These are phyloP conservation scores for Cataglyphis rosenhaueri DNA, from an alignment of 2,888 invertebrate species.

Conservation along the genomic window DNA sequence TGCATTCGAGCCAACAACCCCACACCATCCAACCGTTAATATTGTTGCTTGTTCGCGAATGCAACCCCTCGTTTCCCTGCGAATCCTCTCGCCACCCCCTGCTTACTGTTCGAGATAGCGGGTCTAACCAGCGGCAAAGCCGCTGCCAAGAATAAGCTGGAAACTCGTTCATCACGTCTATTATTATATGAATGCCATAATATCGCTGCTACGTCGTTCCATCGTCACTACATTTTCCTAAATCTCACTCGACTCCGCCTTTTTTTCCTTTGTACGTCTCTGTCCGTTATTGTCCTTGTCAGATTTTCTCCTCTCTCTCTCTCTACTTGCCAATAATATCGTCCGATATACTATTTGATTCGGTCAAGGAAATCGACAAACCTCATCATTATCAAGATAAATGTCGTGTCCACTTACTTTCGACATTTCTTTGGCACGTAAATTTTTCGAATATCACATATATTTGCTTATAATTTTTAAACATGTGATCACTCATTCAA, in stretches of 20 bases:
- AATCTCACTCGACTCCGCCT: conserved; percentile 26
- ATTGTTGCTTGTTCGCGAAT: conserved; percentile 70
- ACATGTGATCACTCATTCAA: not conserved
- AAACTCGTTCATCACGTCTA: conserved; percentile 81
- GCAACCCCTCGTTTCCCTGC: conserved; percentile 60
- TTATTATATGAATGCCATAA: conserved; percentile 82
- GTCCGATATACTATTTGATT: not conserved
- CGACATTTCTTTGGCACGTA: not conserved
- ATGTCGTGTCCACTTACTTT: not conserved
- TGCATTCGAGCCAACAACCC: conserved; percentile 75
- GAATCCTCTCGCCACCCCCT: conserved; percentile 23
- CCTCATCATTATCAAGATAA: not conserved
- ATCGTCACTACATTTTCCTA: conserved; percentile 51
- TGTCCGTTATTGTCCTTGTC: conserved; percentile 59
- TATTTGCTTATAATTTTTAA: not conserved
- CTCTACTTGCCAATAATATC: conserved; percentile 51
- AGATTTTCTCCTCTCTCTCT: conserved; percentile 38
- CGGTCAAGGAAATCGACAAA: not conserved
- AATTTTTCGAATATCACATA: not conserved
- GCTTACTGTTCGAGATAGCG: conserved; percentile 67
- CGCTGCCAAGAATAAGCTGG: conserved; percentile 83
- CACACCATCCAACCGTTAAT: conserved; percentile 65
- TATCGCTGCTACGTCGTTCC: conserved; percentile 76
- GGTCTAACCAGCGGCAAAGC: conserved; percentile 63
- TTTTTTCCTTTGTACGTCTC: conserved; percentile 21